phyloP scores from a whole-genome alignment of 2,113 vertebrate genomes.

The Gavialis gangeticus region DNA sequence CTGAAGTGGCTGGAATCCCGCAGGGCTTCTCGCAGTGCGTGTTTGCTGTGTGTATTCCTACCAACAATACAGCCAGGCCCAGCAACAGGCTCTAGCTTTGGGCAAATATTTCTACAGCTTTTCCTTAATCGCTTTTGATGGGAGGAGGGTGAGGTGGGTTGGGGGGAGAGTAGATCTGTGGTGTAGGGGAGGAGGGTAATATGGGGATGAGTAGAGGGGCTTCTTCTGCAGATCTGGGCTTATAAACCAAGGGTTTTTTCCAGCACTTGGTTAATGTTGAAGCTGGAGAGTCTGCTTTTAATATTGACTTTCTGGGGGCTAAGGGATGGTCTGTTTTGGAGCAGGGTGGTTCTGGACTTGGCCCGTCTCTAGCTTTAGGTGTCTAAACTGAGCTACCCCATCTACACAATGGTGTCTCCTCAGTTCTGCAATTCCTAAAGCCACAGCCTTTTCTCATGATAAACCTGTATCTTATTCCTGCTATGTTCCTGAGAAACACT shows the following conservation, averaged over 20 bases:
- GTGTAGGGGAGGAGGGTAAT: background rate
- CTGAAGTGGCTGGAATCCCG: conserved; percentile 57
- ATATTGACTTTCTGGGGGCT: background rate
- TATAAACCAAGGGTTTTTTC: conserved; percentile 33
- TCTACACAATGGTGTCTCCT: background rate
- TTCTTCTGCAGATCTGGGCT: background rate
- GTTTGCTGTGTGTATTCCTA: conserved; percentile 69
- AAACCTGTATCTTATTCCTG: background rate
- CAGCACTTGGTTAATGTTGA: background rate
- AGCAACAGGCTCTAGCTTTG: conserved; percentile 69
- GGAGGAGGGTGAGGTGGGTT: conserved; percentile 9
- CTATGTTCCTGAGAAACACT: background rate
- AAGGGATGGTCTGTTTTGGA: background rate
- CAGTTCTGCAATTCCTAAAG: background rate
- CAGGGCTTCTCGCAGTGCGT: conserved; percentile 74
- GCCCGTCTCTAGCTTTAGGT: background rate
- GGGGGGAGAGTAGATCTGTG: background rate
- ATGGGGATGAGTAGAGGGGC: background rate
- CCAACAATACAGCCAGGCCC: conserved; percentile 68
- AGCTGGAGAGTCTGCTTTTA: background rate
- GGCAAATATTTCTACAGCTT: conserved; percentile 80
- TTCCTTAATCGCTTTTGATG: conserved; percentile 57
- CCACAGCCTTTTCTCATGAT: background rate
- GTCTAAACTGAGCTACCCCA: background rate
- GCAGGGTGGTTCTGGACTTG: conserved; percentile 10